Base-by-base conservation (phyloP, 2,888 invertebrate genomes). In the Epinotia bilunana region DNA sequence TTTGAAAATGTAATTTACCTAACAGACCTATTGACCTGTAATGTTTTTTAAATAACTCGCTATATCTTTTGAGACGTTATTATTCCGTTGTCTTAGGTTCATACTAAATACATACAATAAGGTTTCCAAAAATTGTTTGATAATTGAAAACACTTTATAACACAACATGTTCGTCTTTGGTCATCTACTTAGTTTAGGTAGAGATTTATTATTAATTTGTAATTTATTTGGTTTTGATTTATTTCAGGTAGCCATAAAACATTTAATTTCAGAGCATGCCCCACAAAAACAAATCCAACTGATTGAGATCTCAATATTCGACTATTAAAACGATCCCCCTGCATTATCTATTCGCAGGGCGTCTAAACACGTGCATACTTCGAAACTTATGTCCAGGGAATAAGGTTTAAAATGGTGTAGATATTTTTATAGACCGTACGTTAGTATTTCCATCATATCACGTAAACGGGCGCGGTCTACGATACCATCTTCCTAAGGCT, bases 401-500 rank as follows among this genome's bases (percentile, higher is more conserved):
- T 53, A 53, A 53, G 53, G 53, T 53, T 53, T 2, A 7, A 7
- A 53, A 53, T 53, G n/a, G 53, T 53, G 53, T 53, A 53, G 5
- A 7, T 53, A 49, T 53, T n/a, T 6, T 53, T 53, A 53, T n/a
- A 6, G 81, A 83, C 75, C 53, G 84, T 82, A 82, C 84, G 84
- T 83, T 83, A 86, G 85, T 88, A 85, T 86, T 86, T 88, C 84
- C 82, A 83, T 81, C 83, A 83, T 82, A 84, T 85, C 84, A 81
- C 83, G 83, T 87, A 87, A 87, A 87, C 88, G 90, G 91, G 91
- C 81, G 89, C 83, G 88, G 88, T 84, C 83, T 75, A 84, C 85
- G 93, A 93, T 93, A 93, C 79, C 88, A 93, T 93, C 93, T 92
- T 90, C 87, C 84, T 86, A 87, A 91, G 91, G 91, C 82, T 87